Percentiles rank a stretch among this genome's conserved stretches.
Evolutionary conservation across 1,140 invertebrate genomes (phyloP).

Genomic region (Lerema accius): DNA sequence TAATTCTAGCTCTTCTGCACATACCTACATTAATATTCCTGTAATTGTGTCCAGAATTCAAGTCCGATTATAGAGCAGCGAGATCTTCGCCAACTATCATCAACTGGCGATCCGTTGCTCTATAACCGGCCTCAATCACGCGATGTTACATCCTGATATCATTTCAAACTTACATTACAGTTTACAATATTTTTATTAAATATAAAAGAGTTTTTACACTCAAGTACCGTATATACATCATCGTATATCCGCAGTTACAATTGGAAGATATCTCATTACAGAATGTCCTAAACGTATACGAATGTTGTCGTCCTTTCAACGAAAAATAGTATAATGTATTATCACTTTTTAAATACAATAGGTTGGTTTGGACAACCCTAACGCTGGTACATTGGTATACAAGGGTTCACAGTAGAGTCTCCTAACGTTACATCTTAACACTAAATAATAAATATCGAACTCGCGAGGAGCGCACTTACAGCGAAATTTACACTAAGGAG

Average conservation of each 20-base stretch:
- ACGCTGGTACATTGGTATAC: slow-evolving; percentile 77
- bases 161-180: slow-evolving; percentile 74
- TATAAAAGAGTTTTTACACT: slow-evolving; percentile 78
- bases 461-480: slow-evolving; percentile 67
- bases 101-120: neutral
- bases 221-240: slow-evolving; percentile 76
- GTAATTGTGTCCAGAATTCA: slow-evolving; percentile 15
- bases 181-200: slow-evolving; percentile 79
- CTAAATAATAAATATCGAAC: slow-evolving; percentile 81
- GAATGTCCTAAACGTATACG: slow-evolving; percentile 76
- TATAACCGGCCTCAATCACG: slow-evolving; percentile 21
- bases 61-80: slow-evolving; percentile 5
- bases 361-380: slow-evolving; percentile 59
- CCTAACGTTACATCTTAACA: slow-evolving; percentile 71
- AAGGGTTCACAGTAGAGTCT: slow-evolving; percentile 75
- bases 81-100: too few relatives aligned
- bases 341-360: slow-evolving; percentile 75
- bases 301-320: slow-evolving; percentile 74
- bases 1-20: slow-evolving; percentile 7
- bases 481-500: slow-evolving; percentile 78
- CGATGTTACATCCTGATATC: slow-evolving; percentile 49
- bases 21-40: slow-evolving; percentile 5
- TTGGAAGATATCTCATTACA: slow-evolving; percentile 73
- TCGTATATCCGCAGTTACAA: slow-evolving; percentile 78
- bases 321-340: slow-evolving; percentile 73